Evolutionary conservation across 92 coral and sea anemone genomes (phyloP).

Genomic region (Plumapathes pennacea): DNA sequence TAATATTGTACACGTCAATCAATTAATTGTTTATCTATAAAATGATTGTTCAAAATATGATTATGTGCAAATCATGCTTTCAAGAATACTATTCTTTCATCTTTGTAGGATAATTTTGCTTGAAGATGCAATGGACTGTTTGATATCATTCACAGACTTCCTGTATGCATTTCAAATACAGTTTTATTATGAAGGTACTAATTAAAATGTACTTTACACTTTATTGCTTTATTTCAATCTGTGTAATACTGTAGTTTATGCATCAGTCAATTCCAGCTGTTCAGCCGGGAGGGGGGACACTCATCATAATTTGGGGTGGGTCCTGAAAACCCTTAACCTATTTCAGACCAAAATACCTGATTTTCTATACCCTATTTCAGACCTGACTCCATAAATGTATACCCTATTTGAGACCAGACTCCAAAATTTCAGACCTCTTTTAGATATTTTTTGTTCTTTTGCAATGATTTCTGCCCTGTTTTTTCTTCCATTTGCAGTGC

Average conservation of each 20-base stretch:
- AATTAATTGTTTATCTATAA: too few species aligned
- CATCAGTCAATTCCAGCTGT: background rate
- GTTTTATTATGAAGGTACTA: conserved; percentile 90
- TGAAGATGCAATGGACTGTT: conserved; percentile 99
- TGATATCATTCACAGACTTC: conserved; percentile 94
- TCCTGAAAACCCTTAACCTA: background rate
- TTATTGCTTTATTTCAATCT: background rate
- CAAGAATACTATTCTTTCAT: background rate
- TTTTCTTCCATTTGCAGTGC: too few species aligned
- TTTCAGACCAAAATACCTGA: too few species aligned
- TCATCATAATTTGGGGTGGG: background rate
- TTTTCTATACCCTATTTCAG: too few species aligned
- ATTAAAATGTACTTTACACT: background rate
- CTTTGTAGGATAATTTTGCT: conserved; percentile 77
- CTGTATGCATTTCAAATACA: conserved; percentile 92
- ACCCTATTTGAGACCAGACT: too few species aligned
- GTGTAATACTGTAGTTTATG: background rate
- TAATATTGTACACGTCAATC: too few species aligned
- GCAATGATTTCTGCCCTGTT: too few species aligned
- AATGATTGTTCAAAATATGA: too few species aligned
- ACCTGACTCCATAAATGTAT: too few species aligned
- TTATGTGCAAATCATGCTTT: too few species aligned
- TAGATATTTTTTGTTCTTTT: too few species aligned
- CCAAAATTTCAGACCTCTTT: too few species aligned
- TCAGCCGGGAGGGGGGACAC: background rate